phyloP scores from a whole-genome alignment of 2,888 invertebrate genomes.

The Caenorhabditis auriculariae region DNA sequence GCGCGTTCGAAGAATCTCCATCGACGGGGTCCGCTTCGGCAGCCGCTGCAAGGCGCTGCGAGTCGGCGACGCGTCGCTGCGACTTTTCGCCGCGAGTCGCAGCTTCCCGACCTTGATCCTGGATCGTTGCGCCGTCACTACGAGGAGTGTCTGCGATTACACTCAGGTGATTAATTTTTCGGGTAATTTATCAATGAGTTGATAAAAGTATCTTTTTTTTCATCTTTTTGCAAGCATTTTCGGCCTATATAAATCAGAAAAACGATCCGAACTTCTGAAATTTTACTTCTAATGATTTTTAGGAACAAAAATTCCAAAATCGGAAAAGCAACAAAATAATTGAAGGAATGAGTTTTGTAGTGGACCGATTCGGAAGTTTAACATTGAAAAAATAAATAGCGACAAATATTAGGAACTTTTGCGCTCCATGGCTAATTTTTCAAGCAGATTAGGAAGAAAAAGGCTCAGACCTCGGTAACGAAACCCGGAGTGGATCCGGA shows the following conservation, averaged over 20 bases:
- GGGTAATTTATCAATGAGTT: not conserved
- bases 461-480: too few relatives aligned
- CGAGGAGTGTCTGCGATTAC: slow-evolving; percentile 34
- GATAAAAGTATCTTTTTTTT: not conserved
- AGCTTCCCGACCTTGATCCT: slow-evolving; percentile 34
- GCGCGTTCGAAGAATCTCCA: slow-evolving; percentile 22
- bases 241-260: not conserved
- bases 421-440: too few relatives aligned
- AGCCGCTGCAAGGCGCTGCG: slow-evolving; percentile 11
- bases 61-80: slow-evolving; percentile 30
- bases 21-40: slow-evolving; percentile 31
- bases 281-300: not conserved
- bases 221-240: not conserved
- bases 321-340: too few relatives aligned
- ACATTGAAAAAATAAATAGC: too few relatives aligned
- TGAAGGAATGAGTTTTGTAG: too few relatives aligned
- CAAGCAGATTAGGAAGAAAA: too few relatives aligned
- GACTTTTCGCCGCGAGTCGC: slow-evolving; percentile 17
- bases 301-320: not conserved
- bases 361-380: too few relatives aligned
- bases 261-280: not conserved
- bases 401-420: too few relatives aligned
- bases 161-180: slow-evolving; percentile 17
- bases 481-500: too few relatives aligned
- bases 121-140: slow-evolving; percentile 36